Evolutionary conservation across 2,113 vertebrate genomes (phyloP), one percentile per base, ranked within the genome.

Genomic region (Lepisosteus oculatus): DNA sequence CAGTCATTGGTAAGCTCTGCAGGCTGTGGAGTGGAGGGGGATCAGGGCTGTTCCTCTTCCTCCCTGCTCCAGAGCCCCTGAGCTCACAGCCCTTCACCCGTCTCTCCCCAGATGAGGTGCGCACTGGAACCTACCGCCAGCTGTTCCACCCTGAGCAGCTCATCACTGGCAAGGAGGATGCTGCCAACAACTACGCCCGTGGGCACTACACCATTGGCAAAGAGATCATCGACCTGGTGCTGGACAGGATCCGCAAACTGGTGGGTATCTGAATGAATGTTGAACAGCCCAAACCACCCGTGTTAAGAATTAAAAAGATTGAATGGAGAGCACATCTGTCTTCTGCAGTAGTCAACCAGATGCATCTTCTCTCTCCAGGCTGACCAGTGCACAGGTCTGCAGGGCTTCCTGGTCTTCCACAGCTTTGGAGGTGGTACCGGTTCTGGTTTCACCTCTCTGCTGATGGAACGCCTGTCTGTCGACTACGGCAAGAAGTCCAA

Each of bases 401-500:
- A 93, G 71, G 92, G 93, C 17, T 94, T 94, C 82, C 86, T 94
- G 11, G 87, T 94, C 64, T 94, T 94, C 80, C 92, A 92, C 68
- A 93, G 92, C 64, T 93, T 94, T n/a, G 91, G 92, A 0, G 92
- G 92, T 0, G 93, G 93, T 4, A 93, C 92, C 0, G 92, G 93
- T 61, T 94, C 92, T 0, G 93, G 92, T 7, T 94, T 94, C 55
- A 91, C 93, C 0, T 97, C 96, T 72, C 82, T 98, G 70, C 87
- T 98, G 79, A 97, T 98, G 96, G 95, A 98, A 72, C 93, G 93
- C 44, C 93, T 98, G 69, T 98, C 96, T 4, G 80, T 94, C 0
- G 95, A 97, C 67, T 98, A 95, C 0, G 94, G 95, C 70, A 97
- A 95, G 85, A 96, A 96, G 77, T 95, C 95, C 83, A 97, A 96